Percentiles rank a stretch among this genome's conserved stretches.
phyloP scores from a whole-genome alignment of 2,888 invertebrate species.

The Noctua janthina region DNA sequence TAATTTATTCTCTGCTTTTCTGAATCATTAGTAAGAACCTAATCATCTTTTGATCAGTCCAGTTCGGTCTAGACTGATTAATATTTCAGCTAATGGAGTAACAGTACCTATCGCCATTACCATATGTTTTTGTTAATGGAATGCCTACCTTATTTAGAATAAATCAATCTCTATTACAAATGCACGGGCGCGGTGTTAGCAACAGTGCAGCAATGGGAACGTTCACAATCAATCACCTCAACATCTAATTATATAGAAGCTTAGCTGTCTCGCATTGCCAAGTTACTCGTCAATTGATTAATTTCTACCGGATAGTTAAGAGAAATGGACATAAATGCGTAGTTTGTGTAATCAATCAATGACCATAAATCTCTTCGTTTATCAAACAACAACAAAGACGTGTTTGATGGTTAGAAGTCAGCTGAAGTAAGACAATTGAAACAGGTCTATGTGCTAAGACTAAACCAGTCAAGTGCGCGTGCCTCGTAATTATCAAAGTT shows the following conservation, averaged over 20 bases:
- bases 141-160: conserved; percentile 16
- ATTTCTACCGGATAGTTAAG: conserved; percentile 26
- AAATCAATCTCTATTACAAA: conserved; percentile 45
- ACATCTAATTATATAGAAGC: conserved; percentile 68
- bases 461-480: conserved; percentile 19
- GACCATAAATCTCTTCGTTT: conserved; percentile 23
- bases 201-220: conserved; percentile 40
- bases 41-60: background rate
- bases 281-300: conserved; percentile 30
- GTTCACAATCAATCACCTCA: conserved; percentile 71
- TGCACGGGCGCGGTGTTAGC: conserved; percentile 18
- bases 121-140: background rate
- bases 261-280: conserved; percentile 59
- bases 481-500: conserved; percentile 46
- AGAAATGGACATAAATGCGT: conserved; percentile 28
- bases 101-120: conserved; percentile 1
- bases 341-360: conserved; percentile 25
- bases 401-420: conserved; percentile 28
- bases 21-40: conserved; percentile 16
- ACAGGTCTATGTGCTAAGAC: conserved; percentile 22
- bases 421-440: conserved; percentile 12
- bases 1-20: conserved; percentile 11
- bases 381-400: conserved; percentile 12
- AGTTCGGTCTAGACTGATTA: conserved; percentile 15
- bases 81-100: conserved; percentile 4